Percentiles rank a stretch among this genome's conserved stretches.
Evolutionary conservation across 2,888 invertebrate species (phyloP).

Genomic region (Drosophila fungiperda): DNA sequence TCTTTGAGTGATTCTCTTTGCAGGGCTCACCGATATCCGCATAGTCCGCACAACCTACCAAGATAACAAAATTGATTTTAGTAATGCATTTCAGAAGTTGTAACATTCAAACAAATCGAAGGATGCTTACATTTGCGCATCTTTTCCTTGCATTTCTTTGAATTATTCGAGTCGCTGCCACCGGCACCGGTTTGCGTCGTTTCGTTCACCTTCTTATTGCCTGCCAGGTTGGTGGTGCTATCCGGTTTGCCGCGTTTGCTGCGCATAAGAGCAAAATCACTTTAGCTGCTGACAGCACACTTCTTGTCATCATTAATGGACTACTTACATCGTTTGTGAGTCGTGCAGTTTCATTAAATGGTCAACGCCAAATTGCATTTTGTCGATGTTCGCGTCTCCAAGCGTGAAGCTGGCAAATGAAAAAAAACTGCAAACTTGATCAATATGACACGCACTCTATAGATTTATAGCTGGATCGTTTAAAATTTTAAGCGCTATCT

Average conservation of each 20-base stretch:
- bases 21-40: constrained; percentile 83
- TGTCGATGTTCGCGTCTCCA: constrained; percentile 74
- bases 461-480: background rate
- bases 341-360: constrained; percentile 78
- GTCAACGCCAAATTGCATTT: constrained; percentile 81
- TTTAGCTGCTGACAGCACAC: background rate
- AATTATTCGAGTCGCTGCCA: constrained; percentile 70
- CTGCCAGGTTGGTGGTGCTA: constrained; percentile 54
- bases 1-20: constrained; percentile 84
- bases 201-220: constrained; percentile 60
- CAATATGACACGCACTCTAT: background rate
- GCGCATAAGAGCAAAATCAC: background rate
- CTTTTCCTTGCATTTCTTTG: constrained; percentile 81
- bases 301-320: background rate
- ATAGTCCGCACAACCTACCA: constrained; percentile 80
- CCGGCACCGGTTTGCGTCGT: constrained; percentile 58
- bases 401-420: constrained; percentile 60
- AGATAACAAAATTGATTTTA: background rate
- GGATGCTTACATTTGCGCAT: constrained; percentile 80
- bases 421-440: constrained; percentile 13
- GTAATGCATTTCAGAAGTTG: background rate
- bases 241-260: constrained; percentile 73
- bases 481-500: background rate
- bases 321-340: constrained; percentile 71
- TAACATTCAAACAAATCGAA: background rate